phyloP scores from a whole-genome alignment of 92 coral and sea anemone species.

The Phenganax stokvisi region DNA sequence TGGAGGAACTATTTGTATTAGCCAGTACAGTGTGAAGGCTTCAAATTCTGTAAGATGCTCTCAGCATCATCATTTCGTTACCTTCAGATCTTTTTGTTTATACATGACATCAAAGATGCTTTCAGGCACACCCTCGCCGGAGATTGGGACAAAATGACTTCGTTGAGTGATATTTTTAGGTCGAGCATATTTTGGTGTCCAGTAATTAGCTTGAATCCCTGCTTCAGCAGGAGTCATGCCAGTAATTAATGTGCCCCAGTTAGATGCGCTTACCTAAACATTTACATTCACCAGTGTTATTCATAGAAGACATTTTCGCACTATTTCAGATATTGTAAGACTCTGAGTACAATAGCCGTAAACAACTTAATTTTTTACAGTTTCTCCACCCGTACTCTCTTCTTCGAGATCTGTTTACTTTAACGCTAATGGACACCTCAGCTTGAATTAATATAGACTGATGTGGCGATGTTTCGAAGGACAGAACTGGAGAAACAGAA shows the following conservation, averaged over 20 bases:
- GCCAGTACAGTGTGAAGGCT: background rate
- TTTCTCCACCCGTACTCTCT: no score
- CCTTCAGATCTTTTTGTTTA: constrained; percentile 37
- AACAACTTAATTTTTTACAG: no score
- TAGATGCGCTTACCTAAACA: constrained; percentile 33
- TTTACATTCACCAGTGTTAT: background rate
- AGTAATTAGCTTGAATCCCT: constrained; percentile 39
- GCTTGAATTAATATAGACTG: no score
- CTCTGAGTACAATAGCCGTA: no score
- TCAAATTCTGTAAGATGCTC: background rate
- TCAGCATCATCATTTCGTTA: background rate
- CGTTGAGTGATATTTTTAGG: constrained; percentile 34
- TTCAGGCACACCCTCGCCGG: constrained; percentile 32
- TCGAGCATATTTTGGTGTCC: constrained; percentile 40
- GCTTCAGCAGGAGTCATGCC: constrained; percentile 44
- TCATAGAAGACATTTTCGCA: background rate
- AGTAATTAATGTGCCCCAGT: constrained; percentile 36
- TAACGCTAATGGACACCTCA: background rate
- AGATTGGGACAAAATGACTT: constrained; percentile 34
- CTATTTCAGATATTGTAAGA: no score
- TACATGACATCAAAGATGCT: constrained; percentile 32
- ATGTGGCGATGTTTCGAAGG: no score
- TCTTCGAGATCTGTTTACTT: no score
- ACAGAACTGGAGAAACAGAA: background rate
- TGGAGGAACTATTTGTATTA: no score